phyloP scores from a whole-genome alignment of 35 echinoderm and acorn worm species.

The Anneissia japonica region DNA sequence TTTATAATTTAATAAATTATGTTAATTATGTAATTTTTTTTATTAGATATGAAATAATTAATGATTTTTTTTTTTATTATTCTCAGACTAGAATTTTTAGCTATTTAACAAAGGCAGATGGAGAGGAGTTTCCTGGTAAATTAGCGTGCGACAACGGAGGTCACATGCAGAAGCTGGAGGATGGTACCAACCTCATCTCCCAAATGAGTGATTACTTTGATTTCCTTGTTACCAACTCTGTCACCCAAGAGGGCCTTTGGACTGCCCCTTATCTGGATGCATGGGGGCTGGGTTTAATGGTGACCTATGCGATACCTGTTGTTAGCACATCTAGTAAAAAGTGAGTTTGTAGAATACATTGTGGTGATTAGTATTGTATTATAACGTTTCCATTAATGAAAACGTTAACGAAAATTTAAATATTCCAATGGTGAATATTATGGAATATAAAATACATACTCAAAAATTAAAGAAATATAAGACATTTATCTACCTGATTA shows the following conservation, averaged over 20 bases:
- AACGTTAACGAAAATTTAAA: too few species aligned
- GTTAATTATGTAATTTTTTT: not conserved
- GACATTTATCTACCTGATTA: too few species aligned
- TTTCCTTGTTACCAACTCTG: slow-evolving; percentile 80
- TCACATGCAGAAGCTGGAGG: slow-evolving; percentile 50
- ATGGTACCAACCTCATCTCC: slow-evolving; percentile 82
- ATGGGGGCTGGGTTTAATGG: slow-evolving; percentile 82
- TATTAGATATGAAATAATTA: not conserved
- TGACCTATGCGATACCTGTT: slow-evolving; percentile 77
- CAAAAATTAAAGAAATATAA: too few species aligned
- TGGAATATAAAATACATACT: too few species aligned
- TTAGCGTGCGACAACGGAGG: slow-evolving; percentile 81
- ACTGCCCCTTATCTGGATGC: slow-evolving; percentile 95
- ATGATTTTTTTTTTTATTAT: not conserved
- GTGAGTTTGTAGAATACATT: too few species aligned
- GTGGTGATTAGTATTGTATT: too few species aligned
- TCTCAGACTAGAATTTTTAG: slow-evolving; percentile 90
- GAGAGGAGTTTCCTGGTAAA: slow-evolving; percentile 88
- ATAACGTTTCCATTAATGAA: too few species aligned
- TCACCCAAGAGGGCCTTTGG: slow-evolving; percentile 57
- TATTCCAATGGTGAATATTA: too few species aligned
- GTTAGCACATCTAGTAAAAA: slow-evolving; percentile 62
- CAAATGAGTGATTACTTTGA: slow-evolving; percentile 97
- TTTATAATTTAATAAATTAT: not conserved
- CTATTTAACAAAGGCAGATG: slow-evolving; percentile 74